Percentiles rank a stretch among this genome's conserved stretches.
phyloP scores from a whole-genome alignment of 2,888 invertebrate genomes.

The Tetragonisca angustula region DNA sequence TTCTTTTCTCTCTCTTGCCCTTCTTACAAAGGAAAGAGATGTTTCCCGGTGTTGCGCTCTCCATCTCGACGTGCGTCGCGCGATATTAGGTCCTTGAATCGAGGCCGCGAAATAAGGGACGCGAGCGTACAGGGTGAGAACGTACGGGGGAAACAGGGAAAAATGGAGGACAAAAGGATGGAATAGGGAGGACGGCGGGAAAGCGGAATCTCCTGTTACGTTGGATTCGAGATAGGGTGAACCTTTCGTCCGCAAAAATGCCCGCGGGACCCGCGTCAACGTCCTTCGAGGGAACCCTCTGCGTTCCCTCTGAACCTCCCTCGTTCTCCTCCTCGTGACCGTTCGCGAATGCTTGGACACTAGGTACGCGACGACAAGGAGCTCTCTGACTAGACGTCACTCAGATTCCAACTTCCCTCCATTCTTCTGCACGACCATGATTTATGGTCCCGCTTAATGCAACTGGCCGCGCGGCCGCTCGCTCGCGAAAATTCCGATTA shows the following conservation, averaged over 20 bases:
- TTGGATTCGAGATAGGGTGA: constrained; percentile 72
- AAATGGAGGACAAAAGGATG: neutral
- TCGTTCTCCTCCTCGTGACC: constrained; percentile 21
- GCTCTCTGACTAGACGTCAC: constrained; percentile 73
- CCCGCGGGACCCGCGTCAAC: constrained; percentile 82
- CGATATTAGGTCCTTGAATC: constrained; percentile 57
- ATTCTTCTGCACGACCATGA: constrained; percentile 71
- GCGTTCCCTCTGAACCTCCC: constrained; percentile 28
- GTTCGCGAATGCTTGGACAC: constrained; percentile 65
- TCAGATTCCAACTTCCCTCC: constrained; percentile 70
- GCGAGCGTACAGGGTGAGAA: neutral
- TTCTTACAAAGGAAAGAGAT: neutral
- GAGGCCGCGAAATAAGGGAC: constrained; percentile 43
- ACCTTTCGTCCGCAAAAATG: constrained; percentile 80
- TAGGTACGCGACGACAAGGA: constrained; percentile 69
- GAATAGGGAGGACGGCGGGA: constrained; percentile 12
- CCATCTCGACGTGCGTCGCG: constrained; percentile 44
- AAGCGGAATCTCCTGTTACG: constrained; percentile 64
- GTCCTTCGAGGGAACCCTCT: constrained; percentile 69
- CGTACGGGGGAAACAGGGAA: neutral
- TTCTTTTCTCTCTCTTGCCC: neutral
- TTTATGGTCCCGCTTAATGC: constrained; percentile 77
- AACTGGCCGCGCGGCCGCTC: constrained; percentile 62
- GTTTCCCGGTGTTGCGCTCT: neutral
- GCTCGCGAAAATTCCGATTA: constrained; percentile 55